These are phyloP conservation scores for Cynopterus brachyotis DNA, from an alignment of 2,113 vertebrate genomes.

Conservation along the genomic window DNA sequence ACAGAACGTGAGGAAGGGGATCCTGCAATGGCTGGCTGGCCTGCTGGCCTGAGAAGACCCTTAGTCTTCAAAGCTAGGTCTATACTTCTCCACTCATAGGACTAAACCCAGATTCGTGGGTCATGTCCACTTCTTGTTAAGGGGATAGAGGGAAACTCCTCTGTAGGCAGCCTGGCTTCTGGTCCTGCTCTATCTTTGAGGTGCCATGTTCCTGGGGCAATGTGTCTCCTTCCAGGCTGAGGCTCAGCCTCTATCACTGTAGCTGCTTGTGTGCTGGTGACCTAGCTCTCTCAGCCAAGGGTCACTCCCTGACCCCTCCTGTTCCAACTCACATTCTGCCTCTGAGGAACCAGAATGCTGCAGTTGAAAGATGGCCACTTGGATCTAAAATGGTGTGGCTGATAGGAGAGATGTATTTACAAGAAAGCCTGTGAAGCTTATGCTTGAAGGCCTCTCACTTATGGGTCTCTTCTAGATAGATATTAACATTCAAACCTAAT, in stretches of 20 bases:
- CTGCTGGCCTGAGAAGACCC: background rate
- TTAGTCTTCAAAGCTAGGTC: background rate
- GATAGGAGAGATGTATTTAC: too few species aligned
- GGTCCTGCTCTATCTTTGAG: background rate
- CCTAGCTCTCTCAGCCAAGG: background rate
- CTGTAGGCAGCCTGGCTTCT: too few species aligned
- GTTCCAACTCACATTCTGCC: background rate
- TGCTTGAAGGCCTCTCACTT: background rate
- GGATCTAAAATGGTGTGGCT: background rate
- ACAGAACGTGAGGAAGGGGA: background rate
- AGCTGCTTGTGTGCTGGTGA: background rate
- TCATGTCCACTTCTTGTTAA: background rate
- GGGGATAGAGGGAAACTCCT: background rate
- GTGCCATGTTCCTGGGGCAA: background rate
- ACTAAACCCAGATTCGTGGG: background rate
- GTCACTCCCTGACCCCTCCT: background rate
- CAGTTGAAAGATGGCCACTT: background rate
- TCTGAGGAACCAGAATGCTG: background rate
- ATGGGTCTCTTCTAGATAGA: background rate
- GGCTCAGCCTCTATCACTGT: rapidly evolving
- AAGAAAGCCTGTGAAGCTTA: background rate
- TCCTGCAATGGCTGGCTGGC: background rate
- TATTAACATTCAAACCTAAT: background rate
- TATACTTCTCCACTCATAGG: background rate
- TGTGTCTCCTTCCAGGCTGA: background rate